A percentile compares a stretch with the other conserved stretches of the same genome.
phyloP scores from a whole-genome alignment of 1,140 invertebrate species.

The Eupristina koningsbergeri region DNA sequence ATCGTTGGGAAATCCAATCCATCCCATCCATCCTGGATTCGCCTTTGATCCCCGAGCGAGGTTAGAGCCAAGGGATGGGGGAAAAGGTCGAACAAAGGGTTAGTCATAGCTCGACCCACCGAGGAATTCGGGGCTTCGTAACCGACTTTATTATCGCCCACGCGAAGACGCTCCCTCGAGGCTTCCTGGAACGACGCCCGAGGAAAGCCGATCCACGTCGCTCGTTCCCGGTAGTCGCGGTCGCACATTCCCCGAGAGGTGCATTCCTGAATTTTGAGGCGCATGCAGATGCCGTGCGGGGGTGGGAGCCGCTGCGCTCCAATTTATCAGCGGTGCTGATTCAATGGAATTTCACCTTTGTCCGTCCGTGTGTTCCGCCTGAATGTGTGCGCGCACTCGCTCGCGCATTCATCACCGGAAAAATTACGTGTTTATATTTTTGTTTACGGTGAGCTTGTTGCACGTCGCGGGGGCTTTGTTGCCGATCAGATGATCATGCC shows the following conservation, averaged over 20 bases:
- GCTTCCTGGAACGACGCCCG: neutral
- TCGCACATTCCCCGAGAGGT: neutral
- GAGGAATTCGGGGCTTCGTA: too few species aligned
- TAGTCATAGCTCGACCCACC: too few species aligned
- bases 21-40: too few species aligned
- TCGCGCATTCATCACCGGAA: neutral
- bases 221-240: neutral
- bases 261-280: constrained; percentile 20
- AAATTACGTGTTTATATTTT: constrained; percentile 21
- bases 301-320: neutral
- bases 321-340: constrained; percentile 20
- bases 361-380: neutral
- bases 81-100: too few species aligned
- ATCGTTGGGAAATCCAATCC: too few species aligned
- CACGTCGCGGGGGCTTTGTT: neutral
- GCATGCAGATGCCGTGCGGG: neutral
- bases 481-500: neutral
- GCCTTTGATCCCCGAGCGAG: too few species aligned
- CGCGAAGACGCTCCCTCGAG: neutral
- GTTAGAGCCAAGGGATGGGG: too few species aligned
- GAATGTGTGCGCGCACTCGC: neutral
- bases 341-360: constrained; percentile 1
- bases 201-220: neutral
- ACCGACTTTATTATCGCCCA: too few species aligned
- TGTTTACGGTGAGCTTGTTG: constrained; percentile 11